Conservation (phyloP, 1,140 invertebrate species). For the Drosophila punjabiensis region DNA sequence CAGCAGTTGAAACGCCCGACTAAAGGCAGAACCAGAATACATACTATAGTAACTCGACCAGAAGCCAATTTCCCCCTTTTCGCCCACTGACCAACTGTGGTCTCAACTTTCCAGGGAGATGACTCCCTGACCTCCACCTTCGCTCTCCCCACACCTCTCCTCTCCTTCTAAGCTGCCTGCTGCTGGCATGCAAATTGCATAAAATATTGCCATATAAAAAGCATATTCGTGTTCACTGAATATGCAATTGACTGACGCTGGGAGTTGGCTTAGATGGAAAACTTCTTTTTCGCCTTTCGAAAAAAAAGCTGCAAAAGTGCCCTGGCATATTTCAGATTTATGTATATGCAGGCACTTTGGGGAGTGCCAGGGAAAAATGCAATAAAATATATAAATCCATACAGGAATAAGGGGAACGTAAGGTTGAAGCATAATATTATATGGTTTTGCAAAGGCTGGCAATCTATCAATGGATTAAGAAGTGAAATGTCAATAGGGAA, state of each 20-base stretch:
- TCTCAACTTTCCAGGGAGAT: slow-evolving; percentile 62
- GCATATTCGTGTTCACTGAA: slow-evolving; percentile 81
- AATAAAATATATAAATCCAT: slow-evolving; percentile 33
- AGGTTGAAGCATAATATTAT: background rate
- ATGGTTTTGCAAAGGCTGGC: slow-evolving; percentile 5
- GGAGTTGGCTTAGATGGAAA: slow-evolving; percentile 32
- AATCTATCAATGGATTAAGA: slow-evolving; percentile 28
- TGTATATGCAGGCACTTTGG: slow-evolving; percentile 29
- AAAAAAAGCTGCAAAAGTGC: slow-evolving; percentile 25
- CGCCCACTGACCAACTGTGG: slow-evolving; percentile 58
- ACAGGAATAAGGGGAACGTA: background rate
- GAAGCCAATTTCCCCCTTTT: slow-evolving; percentile 14
- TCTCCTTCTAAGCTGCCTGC: slow-evolving; percentile 33
- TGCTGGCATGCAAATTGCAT: slow-evolving; percentile 76
- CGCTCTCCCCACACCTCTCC: background rate
- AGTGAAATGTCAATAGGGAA: slow-evolving; percentile 5
- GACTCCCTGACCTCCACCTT: slow-evolving; percentile 33
- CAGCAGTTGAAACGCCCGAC: slow-evolving; percentile 36
- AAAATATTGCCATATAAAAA: slow-evolving; percentile 80
- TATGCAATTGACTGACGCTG: slow-evolving; percentile 65
- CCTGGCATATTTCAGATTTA: slow-evolving; percentile 52
- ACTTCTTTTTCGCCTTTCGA: slow-evolving; percentile 20
- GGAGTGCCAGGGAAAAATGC: slow-evolving; percentile 15
- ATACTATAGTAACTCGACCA: slow-evolving; percentile 16
- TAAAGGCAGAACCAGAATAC: slow-evolving; percentile 34